Percentiles rank a stretch among this genome's conserved stretches.
Evolutionary conservation across 2,113 vertebrate genomes (phyloP).

Genomic region (Holacanthus passer): DNA sequence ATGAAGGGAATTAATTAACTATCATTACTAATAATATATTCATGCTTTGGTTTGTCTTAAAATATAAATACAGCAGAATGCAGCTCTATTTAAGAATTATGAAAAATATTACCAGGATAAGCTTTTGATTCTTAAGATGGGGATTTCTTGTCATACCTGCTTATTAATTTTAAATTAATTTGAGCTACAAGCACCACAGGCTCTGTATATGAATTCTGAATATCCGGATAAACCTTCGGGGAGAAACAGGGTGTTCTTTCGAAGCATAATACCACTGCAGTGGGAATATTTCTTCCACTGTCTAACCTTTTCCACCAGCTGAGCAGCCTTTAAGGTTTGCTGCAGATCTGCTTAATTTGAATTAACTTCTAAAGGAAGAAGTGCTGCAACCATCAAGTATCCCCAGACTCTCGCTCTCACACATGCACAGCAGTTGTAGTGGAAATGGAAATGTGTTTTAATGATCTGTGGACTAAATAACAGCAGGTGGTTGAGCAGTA

Average conservation of each 20-base stretch:
- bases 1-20: slow-evolving; percentile 73
- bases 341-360: slow-evolving; percentile 54
- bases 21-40: slow-evolving; percentile 70
- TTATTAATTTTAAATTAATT: slow-evolving; percentile 11
- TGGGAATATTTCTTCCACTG: slow-evolving; percentile 36
- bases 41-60: slow-evolving; percentile 63
- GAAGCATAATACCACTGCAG: slow-evolving; percentile 48
- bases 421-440: slow-evolving; percentile 14
- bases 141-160: slow-evolving; percentile 15
- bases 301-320: slow-evolving; percentile 64
- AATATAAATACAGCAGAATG: slow-evolving; percentile 43
- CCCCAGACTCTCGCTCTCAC: background rate
- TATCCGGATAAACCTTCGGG: slow-evolving; percentile 21
- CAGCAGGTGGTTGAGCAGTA: slow-evolving; percentile 55
- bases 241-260: slow-evolving; percentile 28
- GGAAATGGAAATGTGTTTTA: slow-evolving; percentile 53
- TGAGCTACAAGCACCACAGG: background rate
- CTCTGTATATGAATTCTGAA: background rate
- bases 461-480: slow-evolving; percentile 64
- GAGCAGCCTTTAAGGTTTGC: slow-evolving; percentile 49
- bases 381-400: slow-evolving; percentile 37
- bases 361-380: slow-evolving; percentile 51
- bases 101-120: background rate
- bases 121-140: background rate
- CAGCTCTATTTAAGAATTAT: slow-evolving; percentile 28